A percentile compares a stretch with the other conserved stretches of the same genome.
phyloP scores from a whole-genome alignment of 2,888 invertebrate species.

The Pachliopta kotzebuea region DNA sequence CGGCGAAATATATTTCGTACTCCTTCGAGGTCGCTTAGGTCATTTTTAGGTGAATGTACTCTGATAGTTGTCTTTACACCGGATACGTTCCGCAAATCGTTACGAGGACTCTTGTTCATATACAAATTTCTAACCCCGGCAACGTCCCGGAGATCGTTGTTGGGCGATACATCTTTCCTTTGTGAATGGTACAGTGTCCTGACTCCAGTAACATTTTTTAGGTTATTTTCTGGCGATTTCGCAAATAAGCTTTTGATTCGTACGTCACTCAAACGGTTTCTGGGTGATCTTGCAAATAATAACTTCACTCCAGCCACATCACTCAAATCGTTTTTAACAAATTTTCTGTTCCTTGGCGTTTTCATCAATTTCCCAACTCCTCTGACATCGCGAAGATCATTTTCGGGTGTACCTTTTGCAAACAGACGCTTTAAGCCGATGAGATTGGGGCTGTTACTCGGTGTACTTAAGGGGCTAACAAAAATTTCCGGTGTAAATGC shows the following conservation, averaged over 20 bases:
- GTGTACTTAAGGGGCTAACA: conserved; percentile 58
- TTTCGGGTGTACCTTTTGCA: conserved; percentile 45
- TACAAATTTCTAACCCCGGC: conserved; percentile 60
- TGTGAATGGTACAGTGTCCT: conserved; percentile 43
- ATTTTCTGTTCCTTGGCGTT: conserved; percentile 50
- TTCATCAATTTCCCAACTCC: conserved; percentile 48
- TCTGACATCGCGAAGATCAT: conserved; percentile 49
- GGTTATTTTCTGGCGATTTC: conserved; percentile 49
- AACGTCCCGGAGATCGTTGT: conserved; percentile 59
- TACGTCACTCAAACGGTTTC: conserved; percentile 55
- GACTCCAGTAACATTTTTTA: conserved; percentile 46
- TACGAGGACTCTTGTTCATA: conserved; percentile 43
- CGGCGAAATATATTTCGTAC: conserved; percentile 48
- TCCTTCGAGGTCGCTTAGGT: conserved; percentile 56
- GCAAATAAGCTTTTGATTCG: conserved; percentile 59
- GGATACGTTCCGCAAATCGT: conserved; percentile 59
- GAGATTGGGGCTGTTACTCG: conserved; percentile 48
- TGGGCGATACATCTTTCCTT: conserved; percentile 45
- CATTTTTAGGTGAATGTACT: conserved; percentile 50
- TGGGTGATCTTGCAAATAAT: conserved; percentile 55
- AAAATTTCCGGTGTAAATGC: conserved; percentile 55
- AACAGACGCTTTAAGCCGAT: conserved; percentile 53
- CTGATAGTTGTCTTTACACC: conserved; percentile 53
- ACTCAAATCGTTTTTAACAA: conserved; percentile 59
- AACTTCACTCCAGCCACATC: conserved; percentile 62